Base-by-base conservation (phyloP, 1,140 invertebrate genomes). In the Rhopalosiphum maidis region DNA sequence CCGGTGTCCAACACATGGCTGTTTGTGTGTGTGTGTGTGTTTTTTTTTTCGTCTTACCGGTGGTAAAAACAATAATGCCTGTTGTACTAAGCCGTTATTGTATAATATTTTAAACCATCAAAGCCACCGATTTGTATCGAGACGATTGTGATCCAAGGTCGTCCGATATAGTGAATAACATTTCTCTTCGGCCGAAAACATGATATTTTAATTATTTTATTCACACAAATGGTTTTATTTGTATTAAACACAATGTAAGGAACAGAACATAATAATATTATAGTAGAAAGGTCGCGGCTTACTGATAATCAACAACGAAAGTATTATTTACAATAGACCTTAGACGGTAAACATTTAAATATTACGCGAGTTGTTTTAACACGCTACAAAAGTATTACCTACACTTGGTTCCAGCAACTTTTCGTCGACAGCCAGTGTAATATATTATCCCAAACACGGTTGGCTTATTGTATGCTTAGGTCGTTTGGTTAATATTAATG, bases 401-500 rank as follows among this genome's bases (percentile, higher is more conserved):
- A 54, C 43, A 54, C 87, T 54, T n/a, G 87, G 48, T 54, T 89
- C 18, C 2, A 23, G n/a, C 15, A 60, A 90, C 54, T 90, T 60
- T 90, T 43, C 23, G 88, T 90, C 89, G 89, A 90, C 37, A 54
- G 48, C 21, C 22, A 54, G n/a, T 35, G 87, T 89, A 89, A 89
- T 89, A 89, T 89, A 89, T 89, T 89, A 89, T 55, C 22, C 48
- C 23, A 88, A 41, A 41, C 87, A 37, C 25, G 55, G 41, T 68
- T 68, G 43, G 54, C 23, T 25, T 68, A n/a, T n/a, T 90, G 54
- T 90, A 54, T 55, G 55, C 86, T 88, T 88, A 21, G 43, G 87
- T 55, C n/a, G 87, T 89, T 89, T 55, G 87, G 87, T 89, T 89
- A 89, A 89, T 54, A 89, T 89, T 89, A 89, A 89, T 54, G 87